Evolutionary conservation across 2,888 invertebrate species (phyloP).

Genomic region (Luffia ferchaultella): DNA sequence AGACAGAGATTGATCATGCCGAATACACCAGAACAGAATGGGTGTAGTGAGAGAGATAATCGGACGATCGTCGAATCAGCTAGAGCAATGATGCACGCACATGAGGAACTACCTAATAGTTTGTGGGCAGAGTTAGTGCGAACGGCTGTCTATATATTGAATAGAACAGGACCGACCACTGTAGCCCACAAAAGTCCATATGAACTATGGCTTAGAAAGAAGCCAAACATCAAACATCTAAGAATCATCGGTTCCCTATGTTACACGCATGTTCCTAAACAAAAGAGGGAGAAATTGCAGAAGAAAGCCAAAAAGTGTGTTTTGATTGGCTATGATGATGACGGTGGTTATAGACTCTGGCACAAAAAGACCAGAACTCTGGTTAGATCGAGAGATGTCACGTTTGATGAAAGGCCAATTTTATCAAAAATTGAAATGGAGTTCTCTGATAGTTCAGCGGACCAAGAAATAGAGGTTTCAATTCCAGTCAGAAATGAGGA

Average conservation of each 20-base stretch:
- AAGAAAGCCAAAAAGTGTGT: slow-evolving; percentile 9
- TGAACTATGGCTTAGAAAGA: slow-evolving; percentile 20
- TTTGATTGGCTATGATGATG: slow-evolving; percentile 14
- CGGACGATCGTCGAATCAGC: slow-evolving; percentile 16
- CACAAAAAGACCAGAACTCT: no score
- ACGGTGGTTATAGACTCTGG: no score
- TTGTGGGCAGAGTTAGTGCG: slow-evolving; percentile 16
- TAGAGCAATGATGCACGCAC: slow-evolving; percentile 9
- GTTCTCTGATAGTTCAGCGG: no score
- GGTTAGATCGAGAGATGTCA: slow-evolving; percentile 11
- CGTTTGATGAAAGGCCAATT: no score
- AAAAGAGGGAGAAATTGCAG: slow-evolving; percentile 12
- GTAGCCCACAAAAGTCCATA: slow-evolving; percentile 15
- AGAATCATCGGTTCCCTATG: slow-evolving; percentile 16
- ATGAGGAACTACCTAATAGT: background rate
- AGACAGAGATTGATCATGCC: slow-evolving; percentile 12
- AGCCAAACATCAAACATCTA: slow-evolving; percentile 13
- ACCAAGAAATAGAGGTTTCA: no score
- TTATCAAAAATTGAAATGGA: no score
- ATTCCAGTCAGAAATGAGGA: no score
- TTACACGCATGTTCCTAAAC: slow-evolving; percentile 14
- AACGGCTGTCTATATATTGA: slow-evolving; percentile 11
- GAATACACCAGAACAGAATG: slow-evolving; percentile 21
- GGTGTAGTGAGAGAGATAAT: slow-evolving; percentile 18
- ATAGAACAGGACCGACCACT: background rate